These are phyloP conservation scores for Gallinago solitaria DNA, from an alignment of 2,797 vertebrate species.

Conservation along the genomic window DNA sequence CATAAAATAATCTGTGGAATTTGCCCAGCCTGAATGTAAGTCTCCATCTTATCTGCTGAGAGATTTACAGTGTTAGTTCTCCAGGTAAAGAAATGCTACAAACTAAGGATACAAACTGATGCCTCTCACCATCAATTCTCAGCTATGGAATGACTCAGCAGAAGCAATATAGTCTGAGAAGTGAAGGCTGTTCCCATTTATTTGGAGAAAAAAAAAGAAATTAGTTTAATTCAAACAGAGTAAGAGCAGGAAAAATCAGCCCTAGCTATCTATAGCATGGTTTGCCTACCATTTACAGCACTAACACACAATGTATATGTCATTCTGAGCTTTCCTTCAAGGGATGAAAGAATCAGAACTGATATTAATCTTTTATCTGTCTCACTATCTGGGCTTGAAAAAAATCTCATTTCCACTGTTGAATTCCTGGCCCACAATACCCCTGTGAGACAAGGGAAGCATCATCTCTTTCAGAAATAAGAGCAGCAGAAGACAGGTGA, in stretches of 20 bases:
- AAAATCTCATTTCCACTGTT: background rate
- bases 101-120: background rate
- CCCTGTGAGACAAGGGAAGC: background rate
- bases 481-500: background rate
- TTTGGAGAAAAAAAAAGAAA: background rate
- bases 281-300: background rate
- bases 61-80: background rate
- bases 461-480: background rate
- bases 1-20: constrained; percentile 6
- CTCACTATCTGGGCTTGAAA: background rate
- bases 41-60: constrained; percentile 6
- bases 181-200: background rate
- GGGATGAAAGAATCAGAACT: background rate
- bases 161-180: background rate
- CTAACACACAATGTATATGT: background rate
- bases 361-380: background rate
- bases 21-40: background rate
- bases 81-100: constrained; percentile 2
- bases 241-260: background rate
- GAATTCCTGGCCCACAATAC: background rate
- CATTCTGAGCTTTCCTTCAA: background rate
- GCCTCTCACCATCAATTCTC: background rate
- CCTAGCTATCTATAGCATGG: background rate
- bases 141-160: constrained; percentile 45
- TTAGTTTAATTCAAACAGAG: background rate